Evolutionary conservation across 2,113 vertebrate species (phyloP).

Genomic region (Caranx melampygus): DNA sequence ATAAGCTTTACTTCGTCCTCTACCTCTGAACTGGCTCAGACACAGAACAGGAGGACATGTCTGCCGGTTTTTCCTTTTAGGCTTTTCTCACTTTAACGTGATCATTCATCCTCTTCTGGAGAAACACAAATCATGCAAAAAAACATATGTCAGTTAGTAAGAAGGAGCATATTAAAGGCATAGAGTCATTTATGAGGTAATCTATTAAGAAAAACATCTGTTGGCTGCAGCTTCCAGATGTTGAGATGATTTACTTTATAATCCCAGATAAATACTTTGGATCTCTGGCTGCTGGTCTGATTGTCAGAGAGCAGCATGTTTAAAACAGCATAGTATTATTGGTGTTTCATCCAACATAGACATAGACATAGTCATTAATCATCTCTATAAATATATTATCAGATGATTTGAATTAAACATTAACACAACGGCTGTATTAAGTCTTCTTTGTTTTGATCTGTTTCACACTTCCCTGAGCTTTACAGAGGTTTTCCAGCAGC

Average conservation of each 20-base stretch:
- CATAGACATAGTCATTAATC: background rate
- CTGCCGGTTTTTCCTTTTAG: no score
- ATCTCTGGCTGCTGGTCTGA: background rate
- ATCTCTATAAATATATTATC: background rate
- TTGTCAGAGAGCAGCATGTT: background rate
- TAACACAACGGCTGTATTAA: no score
- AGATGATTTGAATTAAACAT: rapidly evolving
- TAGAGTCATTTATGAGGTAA: background rate
- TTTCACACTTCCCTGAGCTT: background rate
- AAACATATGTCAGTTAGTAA: background rate
- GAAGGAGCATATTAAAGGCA: background rate
- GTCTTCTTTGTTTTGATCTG: background rate
- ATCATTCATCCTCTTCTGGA: no score
- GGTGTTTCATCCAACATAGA: background rate
- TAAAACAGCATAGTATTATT: background rate
- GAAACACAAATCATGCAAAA: background rate
- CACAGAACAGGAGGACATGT: background rate
- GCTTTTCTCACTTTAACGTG: no score
- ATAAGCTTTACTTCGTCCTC: conserved; percentile 40
- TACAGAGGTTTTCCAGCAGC: background rate
- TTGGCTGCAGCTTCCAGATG: background rate
- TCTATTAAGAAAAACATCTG: background rate
- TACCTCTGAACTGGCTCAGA: conserved; percentile 1
- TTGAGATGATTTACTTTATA: background rate
- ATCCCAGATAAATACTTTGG: background rate